Conservation (phyloP, 2,888 invertebrate genomes). For the Barypeithes pellucidus region DNA sequence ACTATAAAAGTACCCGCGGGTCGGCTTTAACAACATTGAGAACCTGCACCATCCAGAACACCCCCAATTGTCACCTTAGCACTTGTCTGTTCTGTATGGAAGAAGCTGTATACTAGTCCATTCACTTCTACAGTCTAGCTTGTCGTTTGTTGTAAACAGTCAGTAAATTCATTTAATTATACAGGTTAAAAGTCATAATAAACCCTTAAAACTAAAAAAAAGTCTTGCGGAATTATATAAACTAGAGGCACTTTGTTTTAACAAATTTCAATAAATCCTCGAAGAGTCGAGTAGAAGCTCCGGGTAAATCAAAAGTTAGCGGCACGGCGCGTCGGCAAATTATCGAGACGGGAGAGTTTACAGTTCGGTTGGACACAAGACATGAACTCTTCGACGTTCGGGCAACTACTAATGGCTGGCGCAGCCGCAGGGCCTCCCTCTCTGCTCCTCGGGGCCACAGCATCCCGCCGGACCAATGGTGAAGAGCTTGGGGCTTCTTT, state of each 20-base stretch:
- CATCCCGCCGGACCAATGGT: constrained; percentile 68
- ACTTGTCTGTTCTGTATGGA: not conserved
- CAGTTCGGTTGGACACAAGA: constrained; percentile 40
- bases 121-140: not conserved
- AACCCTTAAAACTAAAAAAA: not conserved
- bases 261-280: not conserved
- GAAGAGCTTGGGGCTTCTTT: constrained; percentile 61
- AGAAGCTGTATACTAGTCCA: not conserved
- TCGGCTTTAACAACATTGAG: constrained; percentile 61
- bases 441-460: constrained; percentile 67
- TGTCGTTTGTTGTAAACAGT: not conserved
- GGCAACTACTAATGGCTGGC: constrained; percentile 69
- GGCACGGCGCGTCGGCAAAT: constrained; percentile 41
- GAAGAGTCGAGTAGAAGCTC: constrained; percentile 13
- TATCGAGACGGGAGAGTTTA: constrained; percentile 34
- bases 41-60: constrained; percentile 54
- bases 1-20: constrained; percentile 63
- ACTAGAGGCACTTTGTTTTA: constrained; percentile 17
- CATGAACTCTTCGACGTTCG: constrained; percentile 64
- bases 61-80: constrained; percentile 4
- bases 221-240: constrained; percentile 1
- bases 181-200: not conserved
- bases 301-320: constrained; percentile 29
- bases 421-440: constrained; percentile 67
- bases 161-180: too few species aligned